Conservation (phyloP, 2,113 vertebrate genomes). For the Sapajus apella region DNA sequence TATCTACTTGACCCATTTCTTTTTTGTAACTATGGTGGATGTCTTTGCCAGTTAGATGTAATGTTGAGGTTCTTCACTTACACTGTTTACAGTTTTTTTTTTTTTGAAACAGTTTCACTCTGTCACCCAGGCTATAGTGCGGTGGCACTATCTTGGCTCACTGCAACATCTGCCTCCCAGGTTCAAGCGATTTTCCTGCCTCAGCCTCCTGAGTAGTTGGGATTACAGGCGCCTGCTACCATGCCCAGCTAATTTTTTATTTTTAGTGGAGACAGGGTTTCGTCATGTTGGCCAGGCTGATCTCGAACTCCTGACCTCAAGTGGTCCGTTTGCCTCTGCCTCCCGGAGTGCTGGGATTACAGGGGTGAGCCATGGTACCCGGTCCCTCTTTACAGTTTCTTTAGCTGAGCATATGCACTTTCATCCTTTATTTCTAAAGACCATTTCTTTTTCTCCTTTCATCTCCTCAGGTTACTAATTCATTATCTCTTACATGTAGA, state of each 20-base stretch:
- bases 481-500: not conserved
- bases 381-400: not conserved
- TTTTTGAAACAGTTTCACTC: too few relatives aligned
- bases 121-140: too few relatives aligned
- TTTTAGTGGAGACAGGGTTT: too few relatives aligned
- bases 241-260: too few relatives aligned
- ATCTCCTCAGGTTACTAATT: conserved; percentile 19
- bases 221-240: too few relatives aligned
- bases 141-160: too few relatives aligned
- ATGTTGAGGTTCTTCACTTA: not conserved
- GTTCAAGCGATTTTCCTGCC: too few relatives aligned
- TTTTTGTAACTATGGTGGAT: not conserved
- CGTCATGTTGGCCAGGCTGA: too few relatives aligned
- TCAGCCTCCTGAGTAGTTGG: too few relatives aligned
- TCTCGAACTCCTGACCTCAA: not conserved
- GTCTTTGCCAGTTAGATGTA: not conserved
- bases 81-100: not conserved
- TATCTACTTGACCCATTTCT: not conserved
- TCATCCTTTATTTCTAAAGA: conserved; percentile 19
- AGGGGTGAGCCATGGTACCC: not conserved
- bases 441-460: conserved; percentile 36
- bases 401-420: not conserved
- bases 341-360: not conserved
- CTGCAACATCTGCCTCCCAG: too few relatives aligned
- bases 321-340: not conserved